Conservation (phyloP, 2,113 vertebrate genomes). For the Pterophyllum scalare region DNA sequence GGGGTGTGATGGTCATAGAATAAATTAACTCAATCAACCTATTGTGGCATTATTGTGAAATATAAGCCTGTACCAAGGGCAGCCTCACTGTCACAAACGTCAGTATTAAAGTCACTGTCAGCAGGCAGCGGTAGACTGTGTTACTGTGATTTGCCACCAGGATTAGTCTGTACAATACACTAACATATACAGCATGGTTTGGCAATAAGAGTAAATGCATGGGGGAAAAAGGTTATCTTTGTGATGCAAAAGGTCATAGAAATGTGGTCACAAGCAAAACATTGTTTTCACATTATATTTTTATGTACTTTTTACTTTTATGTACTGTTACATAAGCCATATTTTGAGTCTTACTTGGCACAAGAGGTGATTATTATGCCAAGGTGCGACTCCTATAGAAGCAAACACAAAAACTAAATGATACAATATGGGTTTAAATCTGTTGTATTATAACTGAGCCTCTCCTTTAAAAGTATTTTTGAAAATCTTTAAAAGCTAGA, state of each 20-base stretch:
- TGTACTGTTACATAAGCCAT: background rate
- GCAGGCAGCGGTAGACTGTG: background rate
- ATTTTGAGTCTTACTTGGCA: background rate
- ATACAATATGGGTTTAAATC: background rate
- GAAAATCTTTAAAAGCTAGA: background rate
- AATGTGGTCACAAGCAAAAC: background rate
- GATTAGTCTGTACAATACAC: fast-evolving
- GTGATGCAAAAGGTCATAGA: background rate
- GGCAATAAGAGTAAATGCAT: background rate
- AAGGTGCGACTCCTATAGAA: background rate
- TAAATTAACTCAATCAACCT: background rate
- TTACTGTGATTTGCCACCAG: background rate
- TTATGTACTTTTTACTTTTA: background rate
- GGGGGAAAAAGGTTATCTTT: background rate
- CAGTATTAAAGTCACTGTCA: background rate
- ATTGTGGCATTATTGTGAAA: background rate
- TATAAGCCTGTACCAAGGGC: background rate
- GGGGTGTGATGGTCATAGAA: background rate
- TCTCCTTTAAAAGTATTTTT: background rate
- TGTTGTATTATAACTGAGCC: background rate
- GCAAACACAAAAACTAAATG: background rate
- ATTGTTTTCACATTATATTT: background rate
- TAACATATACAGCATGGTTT: background rate
- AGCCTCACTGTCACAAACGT: background rate
- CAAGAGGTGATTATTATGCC: background rate